These are phyloP conservation scores for Liasis olivaceus DNA, from an alignment of 2,797 vertebrate species.

Conservation along the genomic window DNA sequence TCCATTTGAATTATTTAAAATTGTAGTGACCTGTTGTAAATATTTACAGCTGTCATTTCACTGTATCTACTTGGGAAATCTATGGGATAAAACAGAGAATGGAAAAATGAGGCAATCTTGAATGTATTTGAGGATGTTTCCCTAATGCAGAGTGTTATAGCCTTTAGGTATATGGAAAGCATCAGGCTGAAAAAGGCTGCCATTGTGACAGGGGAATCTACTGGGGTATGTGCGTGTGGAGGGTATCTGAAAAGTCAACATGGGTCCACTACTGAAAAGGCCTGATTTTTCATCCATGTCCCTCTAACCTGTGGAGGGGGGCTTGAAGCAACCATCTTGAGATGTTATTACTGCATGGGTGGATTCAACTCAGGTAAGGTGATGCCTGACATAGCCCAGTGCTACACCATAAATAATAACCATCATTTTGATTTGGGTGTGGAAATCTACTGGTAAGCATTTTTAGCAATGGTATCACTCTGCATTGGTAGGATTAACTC, in stretches of 20 bases:
- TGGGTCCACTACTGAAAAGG: background rate
- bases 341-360: background rate
- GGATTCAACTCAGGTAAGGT: background rate
- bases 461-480: background rate
- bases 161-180: background rate
- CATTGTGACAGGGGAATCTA: background rate
- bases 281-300: background rate
- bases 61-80: conserved; percentile 40
- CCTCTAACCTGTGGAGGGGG: background rate
- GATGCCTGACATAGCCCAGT: background rate
- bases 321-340: background rate
- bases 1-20: conserved; percentile 42
- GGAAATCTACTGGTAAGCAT: background rate
- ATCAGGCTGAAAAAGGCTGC: background rate
- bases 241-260: background rate
- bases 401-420: background rate
- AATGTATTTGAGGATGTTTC: conserved; percentile 28
- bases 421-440: background rate
- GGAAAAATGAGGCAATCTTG: conserved; percentile 28
- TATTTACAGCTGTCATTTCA: conserved; percentile 45
- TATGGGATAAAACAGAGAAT: conserved; percentile 37
- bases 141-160: background rate
- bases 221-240: no score
- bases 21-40: conserved; percentile 25
- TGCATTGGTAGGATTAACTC: background rate